Conservation (phyloP, 1,140 invertebrate genomes). For the Euura lappo region DNA sequence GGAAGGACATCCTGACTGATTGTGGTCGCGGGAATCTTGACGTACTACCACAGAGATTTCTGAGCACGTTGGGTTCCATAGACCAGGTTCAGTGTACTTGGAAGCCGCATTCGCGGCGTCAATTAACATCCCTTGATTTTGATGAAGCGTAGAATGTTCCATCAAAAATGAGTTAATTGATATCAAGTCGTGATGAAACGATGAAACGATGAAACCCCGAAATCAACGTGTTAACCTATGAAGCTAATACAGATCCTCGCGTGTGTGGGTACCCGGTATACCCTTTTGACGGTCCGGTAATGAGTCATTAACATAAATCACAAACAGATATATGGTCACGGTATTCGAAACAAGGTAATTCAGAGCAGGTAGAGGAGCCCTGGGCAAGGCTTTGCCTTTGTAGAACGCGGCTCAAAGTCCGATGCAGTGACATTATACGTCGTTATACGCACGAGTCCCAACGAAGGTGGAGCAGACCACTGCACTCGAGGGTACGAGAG, state of each 20-base stretch:
- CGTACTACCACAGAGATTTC: slow-evolving; percentile 28
- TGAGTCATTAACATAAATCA: slow-evolving; percentile 14
- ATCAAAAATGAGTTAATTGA: too few species aligned
- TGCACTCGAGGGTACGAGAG: neutral
- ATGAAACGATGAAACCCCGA: too few species aligned
- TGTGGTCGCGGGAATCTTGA: slow-evolving; percentile 58
- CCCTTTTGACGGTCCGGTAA: slow-evolving; percentile 2
- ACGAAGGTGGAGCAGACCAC: neutral
- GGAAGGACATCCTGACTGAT: slow-evolving; percentile 60
- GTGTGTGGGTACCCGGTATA: neutral
- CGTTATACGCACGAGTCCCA: neutral
- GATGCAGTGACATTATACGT: slow-evolving; percentile 46
- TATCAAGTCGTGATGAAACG: too few species aligned
- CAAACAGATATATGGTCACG: slow-evolving; percentile 1
- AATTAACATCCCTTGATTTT: too few species aligned
- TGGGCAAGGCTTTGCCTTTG: slow-evolving; percentile 45
- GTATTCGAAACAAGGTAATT: slow-evolving; percentile 42
- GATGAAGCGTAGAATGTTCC: too few species aligned
- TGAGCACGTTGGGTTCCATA: slow-evolving; percentile 24
- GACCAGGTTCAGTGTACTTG: too few species aligned
- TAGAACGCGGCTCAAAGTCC: slow-evolving; percentile 38
- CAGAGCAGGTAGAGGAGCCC: slow-evolving; percentile 30
- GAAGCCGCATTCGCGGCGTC: too few species aligned
- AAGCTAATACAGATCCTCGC: too few species aligned
- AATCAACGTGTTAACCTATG: too few species aligned